These are phyloP conservation scores for Seladonia tumulorum DNA, from an alignment of 2,888 invertebrate genomes.

Conservation along the genomic window DNA sequence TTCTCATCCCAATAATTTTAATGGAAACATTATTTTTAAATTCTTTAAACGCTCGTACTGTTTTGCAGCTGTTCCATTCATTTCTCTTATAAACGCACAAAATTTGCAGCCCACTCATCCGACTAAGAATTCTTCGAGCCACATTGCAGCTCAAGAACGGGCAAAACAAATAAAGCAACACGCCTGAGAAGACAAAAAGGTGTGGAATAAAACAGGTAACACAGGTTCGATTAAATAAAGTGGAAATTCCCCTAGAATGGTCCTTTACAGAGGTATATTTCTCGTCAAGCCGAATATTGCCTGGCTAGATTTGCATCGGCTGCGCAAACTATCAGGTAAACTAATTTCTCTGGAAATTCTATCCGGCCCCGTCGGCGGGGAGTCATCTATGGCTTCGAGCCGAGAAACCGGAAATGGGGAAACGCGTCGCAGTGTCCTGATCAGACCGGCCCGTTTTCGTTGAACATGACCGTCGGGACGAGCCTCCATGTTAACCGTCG, in stretches of 20 bases:
- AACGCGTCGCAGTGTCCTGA: conserved; percentile 39
- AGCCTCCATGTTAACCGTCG: conserved; percentile 69
- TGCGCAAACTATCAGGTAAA: not conserved
- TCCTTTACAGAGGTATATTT: not conserved
- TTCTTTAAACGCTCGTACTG: not conserved
- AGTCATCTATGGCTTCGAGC: conserved; percentile 47
- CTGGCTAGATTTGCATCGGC: not conserved
- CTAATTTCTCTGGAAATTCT: conserved; percentile 6
- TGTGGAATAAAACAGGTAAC: not conserved
- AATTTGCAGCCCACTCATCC: not conserved
- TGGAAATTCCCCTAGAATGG: not conserved
- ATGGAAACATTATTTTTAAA: no score
- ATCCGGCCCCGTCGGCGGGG: conserved; percentile 8
- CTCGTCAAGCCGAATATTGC: not conserved
- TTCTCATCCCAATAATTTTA: no score
- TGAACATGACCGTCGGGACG: conserved; percentile 57
- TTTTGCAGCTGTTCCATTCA: not conserved
- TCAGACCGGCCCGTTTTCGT: conserved; percentile 42
- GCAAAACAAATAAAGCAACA: not conserved
- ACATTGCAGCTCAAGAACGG: not conserved
- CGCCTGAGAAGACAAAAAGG: not conserved
- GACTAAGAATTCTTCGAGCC: not conserved
- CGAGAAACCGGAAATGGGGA: conserved; percentile 51
- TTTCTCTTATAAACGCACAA: not conserved
- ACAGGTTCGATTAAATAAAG: not conserved